These are phyloP conservation scores for Crossocerus cetratus DNA, from an alignment of 2,888 invertebrate species.

Conservation along the genomic window DNA sequence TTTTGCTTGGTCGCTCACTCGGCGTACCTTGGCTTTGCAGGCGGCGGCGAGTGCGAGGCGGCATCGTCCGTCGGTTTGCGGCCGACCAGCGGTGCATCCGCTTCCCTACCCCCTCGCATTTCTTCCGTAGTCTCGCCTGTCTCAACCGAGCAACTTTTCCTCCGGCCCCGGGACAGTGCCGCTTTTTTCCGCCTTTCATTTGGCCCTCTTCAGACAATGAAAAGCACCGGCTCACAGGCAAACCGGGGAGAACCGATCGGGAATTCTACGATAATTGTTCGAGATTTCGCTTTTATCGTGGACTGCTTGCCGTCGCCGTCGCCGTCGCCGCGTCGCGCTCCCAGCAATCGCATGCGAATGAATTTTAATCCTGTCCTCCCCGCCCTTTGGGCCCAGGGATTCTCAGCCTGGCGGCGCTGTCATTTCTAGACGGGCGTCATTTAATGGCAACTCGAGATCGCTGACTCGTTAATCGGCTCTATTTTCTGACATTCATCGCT, in stretches of 20 bases:
- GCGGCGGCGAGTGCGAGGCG: conserved; percentile 8
- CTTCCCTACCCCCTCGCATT: conserved; percentile 50
- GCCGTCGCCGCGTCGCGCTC: conserved; percentile 6
- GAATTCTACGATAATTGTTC: conserved; percentile 55
- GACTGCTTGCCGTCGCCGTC: background rate
- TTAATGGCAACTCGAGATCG: background rate
- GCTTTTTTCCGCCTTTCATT: conserved; percentile 25
- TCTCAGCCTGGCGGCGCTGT: too few species aligned
- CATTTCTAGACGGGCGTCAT: conserved; percentile 12
- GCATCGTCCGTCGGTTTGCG: conserved; percentile 15
- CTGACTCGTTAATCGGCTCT: background rate
- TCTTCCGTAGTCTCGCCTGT: conserved; percentile 42
- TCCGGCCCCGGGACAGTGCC: background rate
- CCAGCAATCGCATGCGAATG: conserved; percentile 40
- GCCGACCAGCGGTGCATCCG: conserved; percentile 37
- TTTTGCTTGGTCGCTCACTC: conserved; percentile 8
- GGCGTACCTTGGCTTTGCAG: background rate
- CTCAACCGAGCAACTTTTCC: conserved; percentile 37
- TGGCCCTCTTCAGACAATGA: conserved; percentile 51
- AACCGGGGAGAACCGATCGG: conserved; percentile 49
- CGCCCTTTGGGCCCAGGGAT: background rate
- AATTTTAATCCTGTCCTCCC: conserved; percentile 52
- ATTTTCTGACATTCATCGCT: background rate
- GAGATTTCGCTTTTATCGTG: conserved; percentile 48
- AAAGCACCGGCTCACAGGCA: conserved; percentile 41